A percentile compares a stretch with the other conserved stretches of the same genome.
phyloP scores from a whole-genome alignment of 1,140 invertebrate genomes.

The Muscidifurax raptorellus region DNA sequence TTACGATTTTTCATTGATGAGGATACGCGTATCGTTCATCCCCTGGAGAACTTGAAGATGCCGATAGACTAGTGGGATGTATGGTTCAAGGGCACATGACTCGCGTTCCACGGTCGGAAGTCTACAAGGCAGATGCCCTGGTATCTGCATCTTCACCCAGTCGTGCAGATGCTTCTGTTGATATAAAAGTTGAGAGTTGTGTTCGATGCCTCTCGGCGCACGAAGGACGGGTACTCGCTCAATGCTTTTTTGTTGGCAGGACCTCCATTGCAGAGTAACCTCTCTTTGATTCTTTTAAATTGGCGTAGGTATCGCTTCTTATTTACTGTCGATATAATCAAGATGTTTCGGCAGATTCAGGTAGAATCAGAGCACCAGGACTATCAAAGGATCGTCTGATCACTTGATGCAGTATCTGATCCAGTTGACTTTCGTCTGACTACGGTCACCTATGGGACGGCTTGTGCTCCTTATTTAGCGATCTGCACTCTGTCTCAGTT shows the following conservation, averaged over 20 bases:
- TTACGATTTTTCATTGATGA: background rate
- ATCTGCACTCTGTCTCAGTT: background rate
- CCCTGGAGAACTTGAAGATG: conserved; percentile 5
- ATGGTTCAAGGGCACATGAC: conserved; percentile 37
- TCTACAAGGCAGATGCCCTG: too few species aligned
- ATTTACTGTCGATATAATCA: conserved; percentile 47
- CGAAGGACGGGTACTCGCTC: background rate
- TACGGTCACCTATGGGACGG: conserved; percentile 22
- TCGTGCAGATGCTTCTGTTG: conserved; percentile 13
- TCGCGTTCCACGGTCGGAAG: background rate
- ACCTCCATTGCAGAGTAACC: conserved; percentile 46
- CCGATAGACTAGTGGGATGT: conserved; percentile 4
- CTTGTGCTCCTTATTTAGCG: conserved; percentile 19
- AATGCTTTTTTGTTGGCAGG: conserved; percentile 47
- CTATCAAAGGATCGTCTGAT: conserved; percentile 38
- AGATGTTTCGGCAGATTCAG: conserved; percentile 59
- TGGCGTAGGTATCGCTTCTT: conserved; percentile 18
- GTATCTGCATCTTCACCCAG: conserved; percentile 21
- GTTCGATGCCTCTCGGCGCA: conserved; percentile 42
- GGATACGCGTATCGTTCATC: background rate
- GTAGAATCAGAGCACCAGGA: conserved; percentile 4
- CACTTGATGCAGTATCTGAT: background rate
- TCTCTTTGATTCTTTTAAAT: conserved; percentile 10
- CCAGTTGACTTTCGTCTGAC: conserved; percentile 9
- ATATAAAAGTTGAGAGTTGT: conserved; percentile 53